Conservation (phyloP, 2,797 vertebrate species). For the Phoeniculus purpureus region DNA sequence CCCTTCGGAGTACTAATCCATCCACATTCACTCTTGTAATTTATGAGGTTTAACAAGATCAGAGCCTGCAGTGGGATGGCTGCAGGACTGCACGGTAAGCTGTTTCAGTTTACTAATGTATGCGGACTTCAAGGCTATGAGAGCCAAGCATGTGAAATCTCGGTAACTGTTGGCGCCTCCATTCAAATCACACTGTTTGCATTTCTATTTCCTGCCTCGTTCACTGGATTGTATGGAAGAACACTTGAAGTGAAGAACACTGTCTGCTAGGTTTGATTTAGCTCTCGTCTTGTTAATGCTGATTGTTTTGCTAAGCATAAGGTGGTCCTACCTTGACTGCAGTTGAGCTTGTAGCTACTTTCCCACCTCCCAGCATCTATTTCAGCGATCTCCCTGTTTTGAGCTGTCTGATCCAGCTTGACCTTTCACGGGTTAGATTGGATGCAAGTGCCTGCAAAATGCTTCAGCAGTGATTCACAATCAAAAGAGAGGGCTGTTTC, state of each 20-base stretch:
- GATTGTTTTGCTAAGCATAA: constrained; percentile 6
- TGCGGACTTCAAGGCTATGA: not conserved
- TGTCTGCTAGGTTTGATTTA: constrained; percentile 44
- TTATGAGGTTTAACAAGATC: not conserved
- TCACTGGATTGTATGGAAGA: constrained; percentile 14
- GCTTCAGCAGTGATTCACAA: not conserved
- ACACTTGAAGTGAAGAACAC: not conserved
- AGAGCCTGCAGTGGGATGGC: not conserved
- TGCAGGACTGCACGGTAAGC: not conserved
- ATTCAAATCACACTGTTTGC: constrained; percentile 21
- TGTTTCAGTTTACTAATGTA: not conserved
- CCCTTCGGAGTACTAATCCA: not conserved
- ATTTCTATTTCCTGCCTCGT: constrained; percentile 20
- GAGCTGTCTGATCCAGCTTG: constrained; percentile 32
- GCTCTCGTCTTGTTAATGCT: constrained; percentile 29
- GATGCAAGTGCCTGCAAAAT: not conserved
- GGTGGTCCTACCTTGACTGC: not conserved
- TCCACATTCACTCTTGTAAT: not conserved
- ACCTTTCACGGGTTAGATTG: constrained; percentile 22
- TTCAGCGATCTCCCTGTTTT: constrained; percentile 25
- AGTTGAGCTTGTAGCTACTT: not conserved
- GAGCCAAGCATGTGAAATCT: not conserved
- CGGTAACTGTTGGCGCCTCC: not conserved
- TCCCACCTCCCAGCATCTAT: not conserved
- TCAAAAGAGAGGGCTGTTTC: not conserved